Base-by-base conservation (phyloP, 2,113 vertebrate genomes). In the Muntiacus muntjak region DNA sequence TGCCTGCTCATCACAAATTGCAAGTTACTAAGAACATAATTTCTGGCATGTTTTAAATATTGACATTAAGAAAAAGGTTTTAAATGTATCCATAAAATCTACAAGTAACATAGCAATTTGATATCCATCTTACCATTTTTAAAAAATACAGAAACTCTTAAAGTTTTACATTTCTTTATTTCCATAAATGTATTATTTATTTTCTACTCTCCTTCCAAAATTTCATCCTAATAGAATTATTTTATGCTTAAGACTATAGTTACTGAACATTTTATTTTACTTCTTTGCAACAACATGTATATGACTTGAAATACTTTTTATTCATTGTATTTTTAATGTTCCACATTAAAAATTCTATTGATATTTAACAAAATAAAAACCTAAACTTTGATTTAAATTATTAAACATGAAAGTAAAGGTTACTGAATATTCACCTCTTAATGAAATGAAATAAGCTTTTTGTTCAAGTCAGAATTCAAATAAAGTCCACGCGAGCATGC, bases 101-200 rank as follows among this genome's bases (percentile, higher is more conserved):
- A 43, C 6, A 94, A 4, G 36, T 50, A 45, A n/a, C 21, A 36
- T 21, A 60, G 50, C 54, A 78, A 40, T 33, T 76, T 55, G 43
- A 89, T 78, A 92, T 6, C 13, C 30, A 76, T 36, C 76, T 89
- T 57, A 33, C 3, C 78, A 26, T 74, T 85, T 83, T 60, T 19
- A 26, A 25, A 82, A 92, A 57, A 89, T 88, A 83, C 2, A 26
- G 23, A 50, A 54, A 60, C 21, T 50, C 71, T 55, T 87, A 43
- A 93, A 86, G 89, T 89, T 67, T 92, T 95, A 60, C 5, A n/a
- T 95, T 95, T 91, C 23, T 83, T 89, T 78, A 55, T 86, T 89
- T 97, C 45, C 30, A n/a, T 91, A 93, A 91, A 47, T 88, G n/a
- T 36, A 85, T 95, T 92, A 57, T 93, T 88, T 96, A 96, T 95